Base-by-base conservation (phyloP, 2,113 vertebrate genomes). In the Setophaga kirtlandii region DNA sequence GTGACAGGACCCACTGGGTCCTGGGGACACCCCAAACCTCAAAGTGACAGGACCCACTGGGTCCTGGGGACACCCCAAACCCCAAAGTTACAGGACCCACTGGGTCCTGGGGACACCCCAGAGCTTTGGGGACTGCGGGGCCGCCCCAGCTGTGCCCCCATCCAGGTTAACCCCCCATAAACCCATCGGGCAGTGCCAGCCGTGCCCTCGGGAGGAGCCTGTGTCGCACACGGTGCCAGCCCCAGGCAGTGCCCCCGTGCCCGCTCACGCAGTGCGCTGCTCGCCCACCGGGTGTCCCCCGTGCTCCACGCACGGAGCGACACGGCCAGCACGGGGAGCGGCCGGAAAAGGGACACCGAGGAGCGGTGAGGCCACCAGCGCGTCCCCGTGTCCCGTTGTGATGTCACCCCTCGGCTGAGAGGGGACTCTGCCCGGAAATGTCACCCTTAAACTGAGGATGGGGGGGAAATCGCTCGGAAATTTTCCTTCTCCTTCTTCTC, bases 221-320 rank as follows among this genome's bases (percentile, higher is more conserved):
- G 82, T 35, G 10, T 27, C 59, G 21, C 15, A 1, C 31, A 5
- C 2, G 0, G 39, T 55, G 85, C 24, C 69, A 41, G 1, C 31
- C 10, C 17, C 30, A 0, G 5, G 12, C 13, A 2, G 31, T 1
- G 37, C 37, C 5, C 79, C 49, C 4, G 5, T 3, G 19, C 11
- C 27, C 22, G 2, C 15, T 33, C 33, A 12, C 10, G 96, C 83
- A 91, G 33, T 74, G 55, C 71, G 77, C 8, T 1, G 33, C 6
- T 87, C 14, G 35, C 60, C 93, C 96, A 37, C 95, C 59, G 77
- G 96, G 90, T 95, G 96, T 95, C 96, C 81, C 27, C 3, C 50
- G 77, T 35, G 73, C 81, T 96, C 96, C 95, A 96, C 55, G 50
- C 17, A 49, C 8, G 2, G 1, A 20, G 67, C 10, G n/a, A 6